Evolutionary conservation across 2,888 invertebrate species (phyloP).

Genomic region (Tipula lateralis): DNA sequence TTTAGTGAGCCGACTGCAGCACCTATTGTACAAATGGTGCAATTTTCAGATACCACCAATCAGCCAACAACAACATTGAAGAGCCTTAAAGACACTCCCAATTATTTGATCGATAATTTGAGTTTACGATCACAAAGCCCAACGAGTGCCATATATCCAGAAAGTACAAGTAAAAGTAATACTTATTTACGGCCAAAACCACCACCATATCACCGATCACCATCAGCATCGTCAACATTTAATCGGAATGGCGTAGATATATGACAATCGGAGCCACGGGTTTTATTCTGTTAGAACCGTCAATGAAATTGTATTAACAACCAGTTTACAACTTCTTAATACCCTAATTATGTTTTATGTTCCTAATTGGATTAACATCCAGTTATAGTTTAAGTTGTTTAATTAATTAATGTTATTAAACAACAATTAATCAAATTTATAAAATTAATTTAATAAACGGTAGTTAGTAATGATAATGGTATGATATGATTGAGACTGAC

Average conservation of each 20-base stretch:
- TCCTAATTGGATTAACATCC: too few relatives aligned
- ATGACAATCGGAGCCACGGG: slow-evolving; percentile 48
- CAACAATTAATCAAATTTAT: too few relatives aligned
- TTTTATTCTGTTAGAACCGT: slow-evolving; percentile 45
- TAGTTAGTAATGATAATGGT: too few relatives aligned
- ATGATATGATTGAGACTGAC: too few relatives aligned
- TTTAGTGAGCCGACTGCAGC: background rate
- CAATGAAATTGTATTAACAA: background rate
- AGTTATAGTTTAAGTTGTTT: too few relatives aligned
- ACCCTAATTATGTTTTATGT: too few relatives aligned
- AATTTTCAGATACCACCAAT: slow-evolving; percentile 55
- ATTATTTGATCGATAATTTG: slow-evolving; percentile 45
- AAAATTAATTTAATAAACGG: too few relatives aligned
- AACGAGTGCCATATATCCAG: slow-evolving; percentile 53
- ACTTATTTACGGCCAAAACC: slow-evolving; percentile 48
- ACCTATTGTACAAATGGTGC: slow-evolving; percentile 56
- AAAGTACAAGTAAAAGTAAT: slow-evolving; percentile 51
- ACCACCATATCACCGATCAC: slow-evolving; percentile 45
- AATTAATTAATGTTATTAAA: too few relatives aligned
- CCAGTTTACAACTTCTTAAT: too few relatives aligned
- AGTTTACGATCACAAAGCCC: slow-evolving; percentile 51
- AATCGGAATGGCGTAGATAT: slow-evolving; percentile 45
- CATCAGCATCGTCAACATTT: slow-evolving; percentile 38
- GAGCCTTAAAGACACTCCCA: slow-evolving; percentile 53
- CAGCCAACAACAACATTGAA: slow-evolving; percentile 57